A percentile compares a stretch with the other conserved stretches of the same genome.
Conservation (phyloP, 1,140 invertebrate genomes). For the Trichogramma pretiosum region DNA sequence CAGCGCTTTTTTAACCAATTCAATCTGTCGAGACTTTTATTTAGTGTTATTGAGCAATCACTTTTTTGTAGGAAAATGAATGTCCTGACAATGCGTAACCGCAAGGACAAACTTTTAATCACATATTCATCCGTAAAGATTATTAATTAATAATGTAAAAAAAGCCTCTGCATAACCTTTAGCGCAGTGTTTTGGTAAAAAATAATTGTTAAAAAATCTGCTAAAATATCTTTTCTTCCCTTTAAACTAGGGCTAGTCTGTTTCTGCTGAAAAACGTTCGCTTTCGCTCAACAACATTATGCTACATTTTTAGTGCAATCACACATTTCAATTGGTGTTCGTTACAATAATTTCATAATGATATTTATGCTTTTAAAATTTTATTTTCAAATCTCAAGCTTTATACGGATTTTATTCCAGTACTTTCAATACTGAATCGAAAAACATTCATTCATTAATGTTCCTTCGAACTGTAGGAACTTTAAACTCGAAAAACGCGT, state of each 20-base stretch:
- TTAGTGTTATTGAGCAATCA: slow-evolving; percentile 10
- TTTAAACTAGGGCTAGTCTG: not conserved
- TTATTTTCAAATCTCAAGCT: too few relatives aligned
- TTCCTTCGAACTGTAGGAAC: too few relatives aligned
- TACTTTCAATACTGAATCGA: too few relatives aligned
- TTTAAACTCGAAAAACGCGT: too few relatives aligned
- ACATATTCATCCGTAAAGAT: not conserved
- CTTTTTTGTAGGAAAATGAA: slow-evolving; percentile 13
- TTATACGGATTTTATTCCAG: too few relatives aligned
- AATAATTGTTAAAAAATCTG: slow-evolving; percentile 5
- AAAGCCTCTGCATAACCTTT: slow-evolving; percentile 10
- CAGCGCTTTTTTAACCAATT: slow-evolving; percentile 1
- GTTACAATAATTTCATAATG: not conserved
- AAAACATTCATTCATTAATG: too few relatives aligned
- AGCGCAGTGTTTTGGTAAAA: slow-evolving; percentile 3
- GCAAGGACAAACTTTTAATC: slow-evolving; percentile 6
- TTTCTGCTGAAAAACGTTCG: not conserved
- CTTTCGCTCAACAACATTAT: not conserved
- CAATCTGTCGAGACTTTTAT: not conserved
- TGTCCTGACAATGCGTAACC: slow-evolving; percentile 13
- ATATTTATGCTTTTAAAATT: not conserved
- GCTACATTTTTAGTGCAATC: not conserved
- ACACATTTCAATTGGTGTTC: not conserved
- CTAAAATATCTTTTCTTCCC: not conserved
- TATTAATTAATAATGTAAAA: not conserved